Percentiles rank a stretch among this genome's conserved stretches.
Conservation (phyloP, 2,888 invertebrate species). For the Lycocerus yunnanus region DNA sequence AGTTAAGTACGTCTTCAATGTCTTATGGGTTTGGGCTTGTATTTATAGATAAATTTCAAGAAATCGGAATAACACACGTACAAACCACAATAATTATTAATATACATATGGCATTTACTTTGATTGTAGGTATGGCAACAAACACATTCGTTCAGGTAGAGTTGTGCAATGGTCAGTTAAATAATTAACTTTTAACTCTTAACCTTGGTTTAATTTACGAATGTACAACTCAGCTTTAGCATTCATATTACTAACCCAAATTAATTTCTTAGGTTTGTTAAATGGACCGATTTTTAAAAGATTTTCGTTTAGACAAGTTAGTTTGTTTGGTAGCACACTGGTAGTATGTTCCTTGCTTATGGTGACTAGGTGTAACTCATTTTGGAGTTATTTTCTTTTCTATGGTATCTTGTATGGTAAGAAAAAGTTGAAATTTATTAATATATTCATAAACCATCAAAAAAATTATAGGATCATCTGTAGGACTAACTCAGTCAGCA, state of each 20-base stretch:
- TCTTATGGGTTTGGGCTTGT: slow-evolving; percentile 75
- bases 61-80: slow-evolving; percentile 66
- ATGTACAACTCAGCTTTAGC: too few relatives aligned
- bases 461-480: background rate
- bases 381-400: slow-evolving; percentile 65
- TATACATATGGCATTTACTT: slow-evolving; percentile 70
- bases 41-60: slow-evolving; percentile 66
- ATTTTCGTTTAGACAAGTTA: slow-evolving; percentile 71
- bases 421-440: slow-evolving; percentile 27
- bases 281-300: slow-evolving; percentile 74
- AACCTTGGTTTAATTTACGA: too few relatives aligned
- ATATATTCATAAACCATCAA: background rate
- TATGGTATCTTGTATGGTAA: slow-evolving; percentile 73
- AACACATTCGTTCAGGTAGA: background rate
- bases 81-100: slow-evolving; percentile 75
- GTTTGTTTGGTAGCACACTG: slow-evolving; percentile 64
- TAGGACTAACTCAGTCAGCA: slow-evolving; percentile 54
- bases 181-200: too few relatives aligned
- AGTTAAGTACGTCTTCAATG: slow-evolving; percentile 71
- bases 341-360: slow-evolving; percentile 64
- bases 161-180: too few relatives aligned
- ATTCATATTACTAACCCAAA: background rate
- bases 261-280: slow-evolving; percentile 60
- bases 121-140: slow-evolving; percentile 66
- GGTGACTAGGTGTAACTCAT: slow-evolving; percentile 66